Evolutionary conservation across 2,113 vertebrate species (phyloP), one percentile per base, ranked within the genome.

Genomic region (Xiphophorus hellerii): DNA sequence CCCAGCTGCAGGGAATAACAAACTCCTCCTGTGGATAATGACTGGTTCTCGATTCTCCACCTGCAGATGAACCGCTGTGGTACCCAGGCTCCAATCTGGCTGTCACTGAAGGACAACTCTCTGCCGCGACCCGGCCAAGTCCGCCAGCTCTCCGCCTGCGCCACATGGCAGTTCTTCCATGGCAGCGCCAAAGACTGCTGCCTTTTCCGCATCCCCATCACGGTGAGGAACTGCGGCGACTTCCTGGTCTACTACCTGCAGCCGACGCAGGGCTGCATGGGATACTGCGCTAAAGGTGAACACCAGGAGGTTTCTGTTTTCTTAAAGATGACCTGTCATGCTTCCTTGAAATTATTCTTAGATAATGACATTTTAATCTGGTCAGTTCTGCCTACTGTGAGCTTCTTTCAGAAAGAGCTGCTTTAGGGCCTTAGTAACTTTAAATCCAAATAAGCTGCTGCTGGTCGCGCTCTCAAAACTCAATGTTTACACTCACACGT

Each of bases 41-140:
- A 86, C 68, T 66, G 72, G 81, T 82, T 6, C 28, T 37, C 33
- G 7, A 5, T 20, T 11, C n/a, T 11, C 29, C 12, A 30, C 27
- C 62, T n/a, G 60, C 65, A 97, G 95, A 95, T 96, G 95, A 96
- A 96, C 81, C 95, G 89, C 66, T 96, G 96, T 0, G 95, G 96
- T 1, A 97, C 95, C 0, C 95, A 96, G 93, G 96, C 95, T 30
- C 96, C 95, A 0, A 93, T 96, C 77, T 97, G 96, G 95, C 93
- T 96, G 67, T 94, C 84, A 0, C 84, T 96, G 82, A 84, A 78
- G 71, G 95, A 93, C 27, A 64, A 82, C 27, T 74, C 89, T 11
- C 77, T 94, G 17, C 95, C 91, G 0, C 66, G 42, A 62, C 88
- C 90, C 0, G 93, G 94, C 0, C 90, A 91, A 66, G 77, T 82